Evolutionary conservation across 2,113 vertebrate genomes (phyloP), one percentile per base, ranked within the genome.

Genomic region (Muntiacus muntjak): DNA sequence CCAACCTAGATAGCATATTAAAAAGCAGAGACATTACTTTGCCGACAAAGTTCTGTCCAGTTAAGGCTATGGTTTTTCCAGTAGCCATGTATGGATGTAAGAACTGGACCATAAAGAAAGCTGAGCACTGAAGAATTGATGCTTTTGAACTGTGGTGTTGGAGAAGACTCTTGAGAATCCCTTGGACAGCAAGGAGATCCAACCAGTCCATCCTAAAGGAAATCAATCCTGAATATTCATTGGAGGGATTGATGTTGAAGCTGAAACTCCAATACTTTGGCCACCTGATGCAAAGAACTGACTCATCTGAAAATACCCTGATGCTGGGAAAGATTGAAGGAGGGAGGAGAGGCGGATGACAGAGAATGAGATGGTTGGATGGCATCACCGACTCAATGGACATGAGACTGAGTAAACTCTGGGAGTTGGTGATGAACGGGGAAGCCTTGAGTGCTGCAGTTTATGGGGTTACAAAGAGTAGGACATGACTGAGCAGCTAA

Each of bases 261-360:
- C 67, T 71, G n/a, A 71, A 71, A 12, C 67, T 71, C 67, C 19
- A 71, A 10, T 71, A 71, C 10, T 40, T 40, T 71, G 67, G n/a
- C 67, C n/a, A 71, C n/a, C 5, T 71, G 2, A 71, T 40, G 67
- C 0, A 0, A 71, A 71, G n/a, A 6, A 0, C 0, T 40, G 67
- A 40, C n/a, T 67, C 62, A 67, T n/a, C 19, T 4, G 16, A n/a
- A 67, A 67, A 67, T 16, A 67, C 16, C 0, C 33, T 67, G 3
- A 19, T 67, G 16, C 2, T 67, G 33, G 64, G 62, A 67, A 10
- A 7, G 62, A 67, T 10, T n/a, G 33, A 7, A 3, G 33, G 62
- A 0, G 1, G 7, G 62, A 64, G 33, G 64, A 67, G 16, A 67
- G 10, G 33, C 16, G 33, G 33, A n/a, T 0, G 64, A n/a, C 15